Conservation (phyloP, 2,113 vertebrate species). For the Hirundichthys speculiger region DNA sequence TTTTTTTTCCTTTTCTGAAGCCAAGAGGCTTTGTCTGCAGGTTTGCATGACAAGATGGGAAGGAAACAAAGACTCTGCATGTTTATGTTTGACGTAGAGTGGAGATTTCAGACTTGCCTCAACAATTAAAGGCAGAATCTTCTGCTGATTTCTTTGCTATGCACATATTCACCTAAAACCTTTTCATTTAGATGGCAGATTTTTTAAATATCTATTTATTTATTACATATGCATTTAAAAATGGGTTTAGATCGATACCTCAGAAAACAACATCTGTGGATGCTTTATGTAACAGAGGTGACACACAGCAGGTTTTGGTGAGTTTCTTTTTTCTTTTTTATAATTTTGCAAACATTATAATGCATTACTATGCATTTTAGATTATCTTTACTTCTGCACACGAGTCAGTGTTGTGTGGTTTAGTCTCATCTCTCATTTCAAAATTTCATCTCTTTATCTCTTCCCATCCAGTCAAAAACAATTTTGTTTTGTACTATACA, state of each 20-base stretch:
- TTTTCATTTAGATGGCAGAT: not conserved
- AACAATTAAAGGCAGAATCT: not conserved
- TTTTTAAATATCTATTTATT: too few species aligned
- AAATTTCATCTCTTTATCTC: too few species aligned
- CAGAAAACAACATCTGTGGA: constrained; percentile 49
- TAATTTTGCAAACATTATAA: not conserved
- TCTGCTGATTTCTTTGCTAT: not conserved
- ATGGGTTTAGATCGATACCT: not conserved
- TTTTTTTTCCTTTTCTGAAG: constrained; percentile 49
- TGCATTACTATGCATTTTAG: too few species aligned
- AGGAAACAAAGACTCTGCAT: constrained; percentile 27
- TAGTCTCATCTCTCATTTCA: too few species aligned
- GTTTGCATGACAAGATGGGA: constrained; percentile 33
- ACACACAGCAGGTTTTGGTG: constrained; percentile 67
- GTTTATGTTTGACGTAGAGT: constrained; percentile 10
- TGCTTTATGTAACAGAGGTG: constrained; percentile 64
- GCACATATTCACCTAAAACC: not conserved
- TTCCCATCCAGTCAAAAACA: too few species aligned
- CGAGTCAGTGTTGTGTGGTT: too few species aligned
- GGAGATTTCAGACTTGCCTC: constrained; percentile 7
- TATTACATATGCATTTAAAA: constrained; percentile 1
- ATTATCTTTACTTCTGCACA: too few species aligned
- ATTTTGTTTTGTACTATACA: not conserved
- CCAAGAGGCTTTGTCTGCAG: constrained; percentile 47
- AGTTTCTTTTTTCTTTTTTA: constrained; percentile 30